Evolutionary conservation across 2,888 invertebrate genomes (phyloP), one percentile per base, ranked within the genome.

Genomic region (Trichogramma evanescens): DNA sequence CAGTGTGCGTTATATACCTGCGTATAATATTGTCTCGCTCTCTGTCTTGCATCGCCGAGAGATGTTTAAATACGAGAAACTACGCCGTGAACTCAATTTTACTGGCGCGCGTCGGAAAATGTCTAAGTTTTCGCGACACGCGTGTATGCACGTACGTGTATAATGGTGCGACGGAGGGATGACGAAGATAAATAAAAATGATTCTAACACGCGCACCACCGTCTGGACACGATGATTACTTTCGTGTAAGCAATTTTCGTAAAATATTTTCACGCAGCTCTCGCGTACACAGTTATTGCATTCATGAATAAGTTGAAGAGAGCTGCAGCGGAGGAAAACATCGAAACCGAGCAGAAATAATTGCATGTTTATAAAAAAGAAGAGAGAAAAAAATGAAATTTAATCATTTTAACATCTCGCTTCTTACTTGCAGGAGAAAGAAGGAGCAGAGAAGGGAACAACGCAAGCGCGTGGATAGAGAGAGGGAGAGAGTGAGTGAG

Each of bases 51-150:
- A 26, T 26, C 26, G 26, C 26, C 2, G 26, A 26, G 26, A 26
- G 26, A 26, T 26, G 26, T 26, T 26, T 26, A 26, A 26, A 26
- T 26, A 26, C 26, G 26, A 26, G 26, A 26, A 26, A 26, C 26
- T 26, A 26, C 26, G 26, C 26, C 26, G 26, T 26, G 26, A 26
- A 26, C 26, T 26, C 26, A 26, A 26, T 26, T 26, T 26, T 26
- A 26, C 26, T 26, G 26, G 26, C 26, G 26, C 26, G 26, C 26
- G 26, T 26, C 26, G 26, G 26, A 26, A 48, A 55, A 61, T 55
- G 52, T 58, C 58, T 58, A 54, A 55, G 58, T 61, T 54, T 7
- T 57, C 45, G 45, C 48, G 52, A 52, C 52, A 50, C 26, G 52
- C 43, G 9, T 4, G 26, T 9, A 10, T 43, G 13, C 41, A 26